phyloP scores from a whole-genome alignment of 1,140 invertebrate species.

The Cydia pomonella region DNA sequence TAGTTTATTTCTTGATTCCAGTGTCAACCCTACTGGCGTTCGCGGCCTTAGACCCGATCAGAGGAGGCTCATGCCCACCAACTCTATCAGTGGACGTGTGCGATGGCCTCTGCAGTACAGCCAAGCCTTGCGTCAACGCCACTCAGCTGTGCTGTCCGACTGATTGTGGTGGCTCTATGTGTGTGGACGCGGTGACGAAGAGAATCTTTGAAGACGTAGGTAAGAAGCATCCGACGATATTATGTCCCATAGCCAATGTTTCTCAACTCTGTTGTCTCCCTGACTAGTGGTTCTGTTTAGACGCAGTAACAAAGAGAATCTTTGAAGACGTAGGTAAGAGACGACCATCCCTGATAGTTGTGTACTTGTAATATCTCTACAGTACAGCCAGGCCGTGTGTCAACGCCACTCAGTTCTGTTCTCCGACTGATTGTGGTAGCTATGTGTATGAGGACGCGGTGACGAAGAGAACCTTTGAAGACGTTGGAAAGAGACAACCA shows the following conservation, averaged over 20 bases:
- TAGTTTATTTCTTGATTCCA: neutral
- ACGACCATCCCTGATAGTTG: constrained; percentile 63
- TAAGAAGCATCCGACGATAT: constrained; percentile 34
- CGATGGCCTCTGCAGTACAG: constrained; percentile 54
- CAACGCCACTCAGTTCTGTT: constrained; percentile 68
- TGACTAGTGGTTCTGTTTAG: no score
- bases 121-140: constrained; percentile 41
- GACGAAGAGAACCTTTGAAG: constrained; percentile 65
- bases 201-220: constrained; percentile 61
- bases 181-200: constrained; percentile 78
- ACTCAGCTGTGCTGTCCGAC: constrained; percentile 80
- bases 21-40: constrained; percentile 34
- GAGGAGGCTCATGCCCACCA: neutral
- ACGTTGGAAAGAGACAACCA: constrained; percentile 52
- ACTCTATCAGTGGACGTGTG: constrained; percentile 44
- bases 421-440: constrained; percentile 81
- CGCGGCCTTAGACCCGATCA: constrained; percentile 27
- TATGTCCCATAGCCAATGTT: no score
- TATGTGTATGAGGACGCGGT: constrained; percentile 79
- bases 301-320: no score
- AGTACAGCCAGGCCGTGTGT: constrained; percentile 48
- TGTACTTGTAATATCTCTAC: constrained; percentile 53
- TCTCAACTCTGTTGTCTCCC: no score
- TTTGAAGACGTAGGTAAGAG: constrained; percentile 58
- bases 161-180: constrained; percentile 79